Base-by-base conservation (phyloP, 1,140 invertebrate genomes). In the Maconellicoccus hirsutus region DNA sequence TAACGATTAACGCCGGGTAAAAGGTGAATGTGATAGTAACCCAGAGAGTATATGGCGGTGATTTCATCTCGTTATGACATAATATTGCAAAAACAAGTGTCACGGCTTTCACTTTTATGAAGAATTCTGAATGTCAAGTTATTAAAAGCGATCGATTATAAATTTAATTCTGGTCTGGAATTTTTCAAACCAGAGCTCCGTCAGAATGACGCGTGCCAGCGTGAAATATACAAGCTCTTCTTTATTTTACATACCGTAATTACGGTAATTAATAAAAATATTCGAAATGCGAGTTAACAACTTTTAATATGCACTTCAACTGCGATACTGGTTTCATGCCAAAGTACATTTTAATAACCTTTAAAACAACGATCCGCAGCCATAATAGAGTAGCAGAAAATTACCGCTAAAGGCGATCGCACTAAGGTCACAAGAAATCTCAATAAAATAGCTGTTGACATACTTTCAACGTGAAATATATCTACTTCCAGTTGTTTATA, bases 11-110 rank as follows among this genome's bases (percentile, higher is more conserved):
- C 4, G 3, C 29, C 4, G 29, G 61, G 22, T 23, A 66, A 66
- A 66, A 66, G 61, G 61, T 66, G 61, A 66, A 66, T 66, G 61
- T 66, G 61, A 25, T 66, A 66, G 61, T 66, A 66, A 66, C 21
- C 61, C 61, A 66, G 25, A 66, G 61, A 19, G 52, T 19, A 7
- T 22, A 16, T 59, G 12, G 3, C 16, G 42, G 61, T 66, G 61
- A 66, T 66, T 66, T 66, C 61, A 66, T 66, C 61, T 66, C 25
- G 61, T 66, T 66, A 66, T 66, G 61, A 66, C 61, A 66, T 66
- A 66, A 66, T 66, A 66, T 66, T 25, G 61, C 61, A 66, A 26
- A 52, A 66, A 66, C 61, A 66, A 26, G 61, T 66, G 61, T 66
- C 61, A 66, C 61, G 21, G 61, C 61, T 66, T 66, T 66, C 61